Evolutionary conservation across 2,888 invertebrate genomes (phyloP), one percentile per base, ranked within the genome.

Genomic region (Tanaodytes sp.): DNA sequence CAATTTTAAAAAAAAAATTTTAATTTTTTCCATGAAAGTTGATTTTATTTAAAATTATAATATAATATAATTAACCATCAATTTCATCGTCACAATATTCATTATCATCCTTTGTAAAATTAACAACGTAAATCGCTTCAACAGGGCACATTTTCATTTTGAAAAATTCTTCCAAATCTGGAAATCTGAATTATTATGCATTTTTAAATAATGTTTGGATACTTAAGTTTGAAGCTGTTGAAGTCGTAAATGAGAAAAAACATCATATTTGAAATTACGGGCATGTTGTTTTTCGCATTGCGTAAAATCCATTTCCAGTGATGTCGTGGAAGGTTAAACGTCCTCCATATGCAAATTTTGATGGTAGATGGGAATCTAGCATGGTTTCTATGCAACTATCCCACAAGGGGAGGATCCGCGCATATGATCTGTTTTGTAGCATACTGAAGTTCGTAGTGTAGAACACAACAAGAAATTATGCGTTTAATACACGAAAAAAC

Each of bases 321-420:
- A 87, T 85, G 61, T 91, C 91, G 66, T 88, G 89, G 31, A 91
- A 86, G 1, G 88, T 88, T 23, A 91, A 80, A 1, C 87, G 86
- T 3, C 90, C 90, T 0, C 88, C 88, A 73, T 90, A 88, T 0
- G 89, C 89, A 57, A 91, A 88, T 78, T 91, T 91, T 20, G 89
- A 87, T 0, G 91, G 89, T 0, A 90, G 87, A 66, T 90, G 88
- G 37, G 87, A 87, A 2, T 87, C 80, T 67, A 91, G 87, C 11
- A 91, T 87, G 0, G 88, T 85, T 46, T 90, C 89, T 8, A 90
- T 83, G 0, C 91, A 90, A 0, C 87, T 84, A 62, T 88, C 87
- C 91, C 91, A 91, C 0, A 88, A 87, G 1, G 88, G 84, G 12
- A 90, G 87, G 20, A 86, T 75, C 49, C 71, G 76, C 15, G 78